These are phyloP conservation scores for Cephus pulcher DNA, from an alignment of 2,888 invertebrate genomes.

Conservation along the genomic window DNA sequence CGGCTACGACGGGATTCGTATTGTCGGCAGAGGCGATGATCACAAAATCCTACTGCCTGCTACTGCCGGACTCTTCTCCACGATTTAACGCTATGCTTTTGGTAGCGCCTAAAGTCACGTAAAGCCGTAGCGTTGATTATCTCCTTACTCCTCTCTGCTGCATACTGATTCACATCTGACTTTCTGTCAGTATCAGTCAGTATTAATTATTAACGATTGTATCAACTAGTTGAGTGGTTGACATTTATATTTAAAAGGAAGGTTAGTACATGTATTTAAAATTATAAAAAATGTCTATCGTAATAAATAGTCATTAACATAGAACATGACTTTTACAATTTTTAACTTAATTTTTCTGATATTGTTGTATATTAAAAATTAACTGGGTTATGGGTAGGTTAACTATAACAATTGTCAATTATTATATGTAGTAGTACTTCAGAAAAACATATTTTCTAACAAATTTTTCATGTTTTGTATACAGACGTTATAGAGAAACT, in stretches of 20 bases:
- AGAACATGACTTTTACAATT: neutral
- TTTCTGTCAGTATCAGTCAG: neutral
- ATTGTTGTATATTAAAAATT: neutral
- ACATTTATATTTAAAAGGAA: neutral
- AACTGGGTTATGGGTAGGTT: neutral
- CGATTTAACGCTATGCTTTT: too few species aligned
- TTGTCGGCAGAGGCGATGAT: too few species aligned
- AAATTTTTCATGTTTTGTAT: neutral
- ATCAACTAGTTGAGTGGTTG: neutral
- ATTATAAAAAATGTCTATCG: neutral
- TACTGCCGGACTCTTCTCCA: fast-evolving
- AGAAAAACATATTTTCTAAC: neutral
- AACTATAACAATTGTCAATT: neutral
- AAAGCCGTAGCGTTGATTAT: too few species aligned
- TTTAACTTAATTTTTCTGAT: neutral
- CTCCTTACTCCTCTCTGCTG: too few species aligned
- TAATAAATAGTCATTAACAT: neutral
- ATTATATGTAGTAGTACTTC: neutral
- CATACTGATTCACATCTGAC: neutral
- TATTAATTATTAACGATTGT: neutral
- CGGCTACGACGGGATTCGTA: too few species aligned
- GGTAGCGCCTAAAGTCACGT: too few species aligned
- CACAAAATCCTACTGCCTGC: too few species aligned
- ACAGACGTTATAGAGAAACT: neutral
- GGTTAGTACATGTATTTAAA: neutral